phyloP scores from a whole-genome alignment of 37 sponge, comb jelly and placozoan genomes.

The Diacarnus erythraeanus region DNA sequence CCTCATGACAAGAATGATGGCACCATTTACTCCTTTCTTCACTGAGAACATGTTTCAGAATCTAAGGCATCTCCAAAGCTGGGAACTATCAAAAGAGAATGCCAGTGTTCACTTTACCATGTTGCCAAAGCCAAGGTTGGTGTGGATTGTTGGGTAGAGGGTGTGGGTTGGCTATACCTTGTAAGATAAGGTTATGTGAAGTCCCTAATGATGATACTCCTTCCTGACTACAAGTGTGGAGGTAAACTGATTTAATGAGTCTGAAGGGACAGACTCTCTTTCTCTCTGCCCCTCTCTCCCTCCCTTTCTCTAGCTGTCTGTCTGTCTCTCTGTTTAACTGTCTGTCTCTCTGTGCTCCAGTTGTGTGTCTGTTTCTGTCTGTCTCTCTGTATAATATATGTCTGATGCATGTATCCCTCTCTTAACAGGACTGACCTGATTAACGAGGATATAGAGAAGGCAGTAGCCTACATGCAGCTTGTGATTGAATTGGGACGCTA shows the following conservation, averaged over 20 bases:
- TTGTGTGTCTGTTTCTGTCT: too few relatives aligned
- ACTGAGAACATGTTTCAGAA: constrained; percentile 96
- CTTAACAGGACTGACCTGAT: constrained; percentile 71
- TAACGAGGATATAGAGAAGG: constrained; percentile 73
- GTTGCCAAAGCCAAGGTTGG: constrained; percentile 76
- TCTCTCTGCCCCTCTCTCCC: too few relatives aligned
- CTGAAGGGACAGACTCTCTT: background rate
- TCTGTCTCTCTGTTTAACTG: too few relatives aligned
- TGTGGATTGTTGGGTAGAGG: background rate
- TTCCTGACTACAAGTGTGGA: background rate
- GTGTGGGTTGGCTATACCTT: too few relatives aligned
- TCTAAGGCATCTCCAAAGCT: constrained; percentile 51
- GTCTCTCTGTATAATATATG: background rate
- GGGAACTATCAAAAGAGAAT: constrained; percentile 43
- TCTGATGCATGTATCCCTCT: constrained; percentile 1
- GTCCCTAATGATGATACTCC: background rate
- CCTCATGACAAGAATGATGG: constrained; percentile 92
- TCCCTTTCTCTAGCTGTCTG: too few relatives aligned
- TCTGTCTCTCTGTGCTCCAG: too few relatives aligned
- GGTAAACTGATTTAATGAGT: background rate
- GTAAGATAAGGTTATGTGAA: background rate
- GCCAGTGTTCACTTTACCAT: constrained; percentile 88
- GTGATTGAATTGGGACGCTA: constrained; percentile 92
- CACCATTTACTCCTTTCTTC: constrained; percentile 97
- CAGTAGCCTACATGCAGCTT: constrained; percentile 86